Base-by-base conservation (phyloP, 23 tunicate genomes). In the Botrylloides violaceus region DNA sequence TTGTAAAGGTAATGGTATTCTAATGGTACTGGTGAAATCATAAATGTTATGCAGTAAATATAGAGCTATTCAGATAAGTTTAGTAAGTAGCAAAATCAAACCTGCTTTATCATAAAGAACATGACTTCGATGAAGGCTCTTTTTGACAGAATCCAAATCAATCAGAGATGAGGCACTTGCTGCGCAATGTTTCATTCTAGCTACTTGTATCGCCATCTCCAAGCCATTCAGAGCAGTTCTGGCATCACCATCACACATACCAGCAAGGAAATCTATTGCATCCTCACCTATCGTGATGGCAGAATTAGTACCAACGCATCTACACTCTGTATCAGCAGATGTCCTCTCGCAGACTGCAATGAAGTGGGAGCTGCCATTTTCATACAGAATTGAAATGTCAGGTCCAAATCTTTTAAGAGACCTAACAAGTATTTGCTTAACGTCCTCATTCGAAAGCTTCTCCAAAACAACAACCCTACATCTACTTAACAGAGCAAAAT, bases 181-280 rank as follows among this genome's bases (percentile, higher is more conserved):
- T 4, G 19, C 3, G 12, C 24, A n/a, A 21, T 34, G 43, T 4
- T 38, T 6, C 25, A 29, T 6, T 27, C 59, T 65, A 1, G 34
- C 60, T 3, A 76, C 66, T 84, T 84, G 71, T 19, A 84, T n/a
- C 1, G 83, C 75, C 47, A 73, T 50, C 72, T 84, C 83, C 61
- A 84, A 58, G 15, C 83, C 92, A 78, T 78, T 84, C 57, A 84
- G 48, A 20, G 92, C 92, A 71, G 33, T 64, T 56, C 92, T 37
- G 6, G 92, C 92, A 84, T 84, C 92, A 3, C 92, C 92, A 66
- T 84, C 83, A 72, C 92, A 84, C 19, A 71, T 32, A 33, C 66
- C 73, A 19, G 92, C 79, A 43, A 84, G 77, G 6, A 66, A 18
- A 23, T 72, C 62, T 20, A 84, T 0, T 30, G 80, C 79, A 35